Conservation (phyloP, 53 echinoderm and acorn worm species). For the Holothuria leucospilota region DNA sequence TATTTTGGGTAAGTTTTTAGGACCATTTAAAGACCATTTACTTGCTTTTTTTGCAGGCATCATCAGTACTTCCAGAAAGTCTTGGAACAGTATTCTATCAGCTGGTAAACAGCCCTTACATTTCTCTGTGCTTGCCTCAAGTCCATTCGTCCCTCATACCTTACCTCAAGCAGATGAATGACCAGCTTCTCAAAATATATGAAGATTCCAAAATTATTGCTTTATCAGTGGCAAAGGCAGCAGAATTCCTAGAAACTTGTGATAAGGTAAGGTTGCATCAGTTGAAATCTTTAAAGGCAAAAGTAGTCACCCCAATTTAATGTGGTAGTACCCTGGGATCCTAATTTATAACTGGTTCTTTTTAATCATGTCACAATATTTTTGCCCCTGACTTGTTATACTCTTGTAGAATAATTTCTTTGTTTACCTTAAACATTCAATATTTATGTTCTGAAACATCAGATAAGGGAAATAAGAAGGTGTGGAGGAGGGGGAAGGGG, state of each 20-base stretch:
- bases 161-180: constrained; percentile 52
- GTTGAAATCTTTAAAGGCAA: no score
- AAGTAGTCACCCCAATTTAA: no score
- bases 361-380: no score
- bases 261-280: constrained; percentile 31
- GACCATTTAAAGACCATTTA: neutral
- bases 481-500: no score
- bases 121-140: constrained; percentile 52
- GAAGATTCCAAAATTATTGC: constrained; percentile 42
- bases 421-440: no score
- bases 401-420: no score
- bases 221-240: constrained; percentile 50
- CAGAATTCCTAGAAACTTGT: constrained; percentile 49
- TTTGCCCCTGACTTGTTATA: no score
- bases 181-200: constrained; percentile 46
- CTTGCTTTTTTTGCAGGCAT: constrained; percentile 9
- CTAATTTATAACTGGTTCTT: no score
- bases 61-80: constrained; percentile 69
- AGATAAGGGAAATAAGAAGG: no score
- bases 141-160: constrained; percentile 19
- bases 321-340: no score
- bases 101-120: constrained; percentile 55
- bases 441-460: no score
- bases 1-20: no score
- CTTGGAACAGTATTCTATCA: constrained; percentile 51